These are phyloP conservation scores for Chaunax sp. DNA, from an alignment of 2,797 vertebrate species.

Conservation along the genomic window DNA sequence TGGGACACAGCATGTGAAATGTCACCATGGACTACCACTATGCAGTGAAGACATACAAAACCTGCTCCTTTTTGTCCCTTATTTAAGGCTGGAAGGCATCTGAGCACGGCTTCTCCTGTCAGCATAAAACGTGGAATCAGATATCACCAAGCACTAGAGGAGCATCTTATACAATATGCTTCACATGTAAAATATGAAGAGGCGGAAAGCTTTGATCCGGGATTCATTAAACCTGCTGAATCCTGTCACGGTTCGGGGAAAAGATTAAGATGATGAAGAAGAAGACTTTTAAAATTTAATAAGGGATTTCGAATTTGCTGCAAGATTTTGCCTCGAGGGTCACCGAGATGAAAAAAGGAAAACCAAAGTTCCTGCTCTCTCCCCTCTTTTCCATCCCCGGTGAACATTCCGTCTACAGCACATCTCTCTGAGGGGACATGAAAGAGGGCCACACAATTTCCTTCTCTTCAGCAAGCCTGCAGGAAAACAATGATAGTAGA, in stretches of 20 bases:
- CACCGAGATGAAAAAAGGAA: conserved; percentile 14
- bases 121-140: conserved; percentile 20
- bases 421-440: neutral
- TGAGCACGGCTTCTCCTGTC: conserved; percentile 12
- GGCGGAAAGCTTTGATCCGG: conserved; percentile 18
- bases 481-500: conserved; percentile 11
- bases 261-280: conserved; percentile 2
- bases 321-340: neutral
- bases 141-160: neutral
- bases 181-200: neutral
- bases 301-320: neutral
- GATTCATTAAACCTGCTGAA: neutral
- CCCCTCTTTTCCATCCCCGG: neutral
- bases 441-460: neutral
- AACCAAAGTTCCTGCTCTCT: too few relatives aligned
- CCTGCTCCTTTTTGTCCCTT: neutral
- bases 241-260: neutral
- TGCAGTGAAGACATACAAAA: conserved; percentile 17
- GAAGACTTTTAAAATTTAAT: neutral
- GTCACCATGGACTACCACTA: neutral
- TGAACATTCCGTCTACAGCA: conserved; percentile 2
- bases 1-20: too few relatives aligned
- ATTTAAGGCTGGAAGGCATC: neutral
- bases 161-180: neutral
- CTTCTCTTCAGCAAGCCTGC: conserved; percentile 15